A percentile compares a stretch with the other conserved stretches of the same genome.
Conservation (phyloP, 2,113 vertebrate genomes). For the Orycteropus afer region DNA sequence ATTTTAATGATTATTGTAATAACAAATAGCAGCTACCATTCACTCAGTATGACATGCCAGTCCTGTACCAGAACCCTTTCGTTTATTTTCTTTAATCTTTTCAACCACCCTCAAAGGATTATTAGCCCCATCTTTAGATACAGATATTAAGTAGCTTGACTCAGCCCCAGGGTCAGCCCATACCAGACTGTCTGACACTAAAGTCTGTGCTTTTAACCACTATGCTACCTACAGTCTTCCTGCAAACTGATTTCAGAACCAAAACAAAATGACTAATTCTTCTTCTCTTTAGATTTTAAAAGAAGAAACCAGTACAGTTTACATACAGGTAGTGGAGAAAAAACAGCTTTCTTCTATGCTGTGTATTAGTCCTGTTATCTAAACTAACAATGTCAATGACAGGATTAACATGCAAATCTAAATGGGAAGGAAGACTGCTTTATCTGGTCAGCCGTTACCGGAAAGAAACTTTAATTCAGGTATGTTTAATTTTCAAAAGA, state of each 20-base stretch:
- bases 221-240: not conserved
- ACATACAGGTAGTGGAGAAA: not conserved
- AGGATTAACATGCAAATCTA: slow-evolving; percentile 27
- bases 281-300: slow-evolving; percentile 8
- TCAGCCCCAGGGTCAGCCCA: not conserved
- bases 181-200: not conserved
- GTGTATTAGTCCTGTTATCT: not conserved
- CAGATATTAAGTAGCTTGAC: not conserved
- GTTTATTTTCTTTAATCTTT: not conserved
- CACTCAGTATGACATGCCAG: not conserved
- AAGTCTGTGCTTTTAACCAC: not conserved
- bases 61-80: not conserved
- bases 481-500: slow-evolving; percentile 52
- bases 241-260: slow-evolving; percentile 9
- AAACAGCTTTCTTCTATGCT: not conserved
- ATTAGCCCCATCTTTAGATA: not conserved
- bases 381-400: not conserved
- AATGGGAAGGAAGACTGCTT: slow-evolving; percentile 37
- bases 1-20: not conserved
- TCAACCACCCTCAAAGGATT: not conserved
- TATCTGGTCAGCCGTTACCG: not conserved
- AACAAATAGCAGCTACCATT: not conserved
- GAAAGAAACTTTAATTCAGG: slow-evolving; percentile 22
- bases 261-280: not conserved
- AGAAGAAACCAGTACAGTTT: not conserved